Evolutionary conservation across 1,140 invertebrate genomes (phyloP).

Genomic region (Drosophila lini): DNA sequence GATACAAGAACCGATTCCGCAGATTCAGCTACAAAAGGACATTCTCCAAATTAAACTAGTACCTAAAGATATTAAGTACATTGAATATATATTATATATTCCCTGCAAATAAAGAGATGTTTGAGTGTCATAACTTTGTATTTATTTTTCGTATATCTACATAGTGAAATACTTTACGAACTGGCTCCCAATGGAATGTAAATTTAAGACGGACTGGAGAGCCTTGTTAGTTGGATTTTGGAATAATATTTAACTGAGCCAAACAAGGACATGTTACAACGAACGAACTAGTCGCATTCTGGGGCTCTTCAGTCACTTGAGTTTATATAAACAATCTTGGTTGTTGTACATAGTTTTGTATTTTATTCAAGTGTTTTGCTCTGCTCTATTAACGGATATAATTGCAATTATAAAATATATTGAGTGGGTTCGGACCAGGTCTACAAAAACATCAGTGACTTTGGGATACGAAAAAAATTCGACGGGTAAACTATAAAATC

Average conservation of each 20-base stretch:
- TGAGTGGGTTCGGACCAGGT: constrained; percentile 1
- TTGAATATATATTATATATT: too few relatives aligned
- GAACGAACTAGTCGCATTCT: background rate
- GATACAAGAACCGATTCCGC: background rate
- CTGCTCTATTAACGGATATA: constrained; percentile 49
- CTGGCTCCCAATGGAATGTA: constrained; percentile 54
- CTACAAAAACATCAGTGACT: constrained; percentile 9
- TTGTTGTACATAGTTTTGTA: constrained; percentile 73
- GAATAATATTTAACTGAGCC: constrained; percentile 22
- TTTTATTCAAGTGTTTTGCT: constrained; percentile 77
- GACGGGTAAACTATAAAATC: constrained; percentile 29
- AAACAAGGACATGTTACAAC: constrained; percentile 1
- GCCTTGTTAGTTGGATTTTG: constrained; percentile 34
- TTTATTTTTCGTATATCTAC: constrained; percentile 54
- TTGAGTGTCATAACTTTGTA: constrained; percentile 47
- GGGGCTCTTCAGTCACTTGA: constrained; percentile 1
- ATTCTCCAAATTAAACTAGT: background rate
- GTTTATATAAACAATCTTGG: constrained; percentile 33
- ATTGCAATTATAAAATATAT: constrained; percentile 26
- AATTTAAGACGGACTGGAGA: constrained; percentile 39
- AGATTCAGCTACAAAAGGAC: background rate
- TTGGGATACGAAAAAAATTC: constrained; percentile 19
- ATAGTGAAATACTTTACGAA: constrained; percentile 58
- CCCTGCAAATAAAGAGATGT: background rate
- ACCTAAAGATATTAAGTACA: background rate